Percentiles rank a stretch among this genome's conserved stretches.
These are phyloP conservation scores for Hassar affinis DNA, from an alignment of 2,113 vertebrate genomes.

Conservation along the genomic window DNA sequence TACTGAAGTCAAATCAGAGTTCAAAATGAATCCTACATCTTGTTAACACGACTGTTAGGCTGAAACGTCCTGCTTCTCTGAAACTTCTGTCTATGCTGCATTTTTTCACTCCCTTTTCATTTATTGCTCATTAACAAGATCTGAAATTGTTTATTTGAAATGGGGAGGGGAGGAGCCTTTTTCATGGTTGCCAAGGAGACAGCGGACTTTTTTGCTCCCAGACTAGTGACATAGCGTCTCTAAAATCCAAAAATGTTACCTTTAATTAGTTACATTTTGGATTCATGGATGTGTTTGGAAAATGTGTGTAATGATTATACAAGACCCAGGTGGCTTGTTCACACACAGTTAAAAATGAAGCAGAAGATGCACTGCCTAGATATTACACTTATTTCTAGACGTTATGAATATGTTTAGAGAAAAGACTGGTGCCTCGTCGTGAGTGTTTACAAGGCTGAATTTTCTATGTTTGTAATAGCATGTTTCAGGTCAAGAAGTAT, in stretches of 20 bases:
- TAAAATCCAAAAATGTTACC: background rate
- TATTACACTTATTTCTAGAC: constrained; percentile 17
- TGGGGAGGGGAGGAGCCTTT: background rate
- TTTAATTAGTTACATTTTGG: background rate
- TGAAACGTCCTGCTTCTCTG: background rate
- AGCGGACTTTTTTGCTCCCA: background rate
- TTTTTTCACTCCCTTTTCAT: constrained; percentile 10
- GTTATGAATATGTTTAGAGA: constrained; percentile 1
- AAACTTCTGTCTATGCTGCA: background rate
- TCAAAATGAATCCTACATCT: background rate
- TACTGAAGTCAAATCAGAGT: background rate
- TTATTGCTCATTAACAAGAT: background rate
- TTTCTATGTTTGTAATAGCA: constrained; percentile 42
- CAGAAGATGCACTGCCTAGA: constrained; percentile 38
- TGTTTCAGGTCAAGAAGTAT: constrained; percentile 37
- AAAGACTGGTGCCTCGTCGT: constrained; percentile 42
- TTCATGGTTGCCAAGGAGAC: background rate
- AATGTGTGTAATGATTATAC: constrained; percentile 19
- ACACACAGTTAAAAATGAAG: constrained; percentile 7
- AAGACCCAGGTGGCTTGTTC: constrained; percentile 47
- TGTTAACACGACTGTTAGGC: background rate
- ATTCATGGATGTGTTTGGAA: background rate
- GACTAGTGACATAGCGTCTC: too few relatives aligned
- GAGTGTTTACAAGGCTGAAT: constrained; percentile 47
- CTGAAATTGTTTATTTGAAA: background rate